Conservation (phyloP, 1,140 invertebrate genomes). For the Hestina assimilis region DNA sequence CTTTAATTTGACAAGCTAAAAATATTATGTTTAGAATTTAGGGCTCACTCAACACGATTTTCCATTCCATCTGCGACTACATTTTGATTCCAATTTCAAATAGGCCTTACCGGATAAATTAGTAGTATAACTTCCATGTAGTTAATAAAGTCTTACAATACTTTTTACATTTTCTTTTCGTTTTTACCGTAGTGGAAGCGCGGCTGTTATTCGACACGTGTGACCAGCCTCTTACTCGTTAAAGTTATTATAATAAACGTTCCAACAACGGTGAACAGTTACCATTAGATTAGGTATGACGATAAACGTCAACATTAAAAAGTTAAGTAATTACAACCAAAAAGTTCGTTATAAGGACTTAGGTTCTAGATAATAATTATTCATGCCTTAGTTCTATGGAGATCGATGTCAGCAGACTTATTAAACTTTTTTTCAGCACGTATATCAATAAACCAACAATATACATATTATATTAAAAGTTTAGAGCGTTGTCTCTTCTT, state of each 20-base stretch:
- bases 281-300: constrained; percentile 67
- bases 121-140: too few species aligned
- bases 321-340: constrained; percentile 75
- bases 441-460: too few species aligned
- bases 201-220: constrained; percentile 1
- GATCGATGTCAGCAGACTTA: constrained; percentile 14
- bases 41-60: too few species aligned
- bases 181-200: too few species aligned
- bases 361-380: constrained; percentile 64
- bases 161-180: too few species aligned
- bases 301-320: constrained; percentile 52
- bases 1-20: too few species aligned
- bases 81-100: too few species aligned
- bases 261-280: constrained; percentile 77
- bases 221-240: constrained; percentile 37
- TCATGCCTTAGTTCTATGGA: constrained; percentile 23
- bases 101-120: too few species aligned
- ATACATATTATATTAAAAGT: too few species aligned
- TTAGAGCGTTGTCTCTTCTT: background rate
- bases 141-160: too few species aligned
- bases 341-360: constrained; percentile 77
- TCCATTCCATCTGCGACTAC: too few species aligned
- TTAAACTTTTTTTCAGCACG: constrained; percentile 6
- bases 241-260: constrained; percentile 70
- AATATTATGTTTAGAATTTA: too few species aligned